Percentiles rank a stretch among this genome's conserved stretches.
phyloP scores from a whole-genome alignment of 2,888 invertebrate genomes.

The Lingula anatina region DNA sequence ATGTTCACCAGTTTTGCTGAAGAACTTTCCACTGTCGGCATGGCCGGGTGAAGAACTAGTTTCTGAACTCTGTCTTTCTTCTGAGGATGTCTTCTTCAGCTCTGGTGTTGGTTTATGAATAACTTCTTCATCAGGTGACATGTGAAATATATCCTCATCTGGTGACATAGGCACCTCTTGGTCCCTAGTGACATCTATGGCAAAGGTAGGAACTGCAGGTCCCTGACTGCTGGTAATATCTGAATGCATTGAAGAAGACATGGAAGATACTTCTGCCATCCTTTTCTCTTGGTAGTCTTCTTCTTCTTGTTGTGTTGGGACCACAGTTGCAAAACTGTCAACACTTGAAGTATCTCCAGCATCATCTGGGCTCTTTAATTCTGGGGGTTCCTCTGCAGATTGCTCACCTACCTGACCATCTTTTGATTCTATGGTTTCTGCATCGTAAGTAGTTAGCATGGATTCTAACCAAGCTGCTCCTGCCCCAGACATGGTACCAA shows the following conservation, averaged over 20 bases:
- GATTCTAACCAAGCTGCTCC: not conserved
- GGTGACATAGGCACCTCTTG: constrained; percentile 63
- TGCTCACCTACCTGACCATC: no score
- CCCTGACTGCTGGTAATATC: constrained; percentile 48
- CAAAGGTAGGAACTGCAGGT: no score
- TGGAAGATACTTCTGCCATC: constrained; percentile 57
- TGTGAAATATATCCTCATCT: constrained; percentile 19
- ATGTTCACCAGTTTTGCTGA: constrained; percentile 63
- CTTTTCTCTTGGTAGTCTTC: constrained; percentile 60
- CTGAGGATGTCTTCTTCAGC: constrained; percentile 33
- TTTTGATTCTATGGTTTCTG: not conserved
- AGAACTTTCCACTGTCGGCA: constrained; percentile 11
- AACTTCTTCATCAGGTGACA: constrained; percentile 13
- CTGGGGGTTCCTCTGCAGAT: constrained; percentile 1
- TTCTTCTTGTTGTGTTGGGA: constrained; percentile 39
- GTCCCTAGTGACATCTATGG: no score
- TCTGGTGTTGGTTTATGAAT: no score
- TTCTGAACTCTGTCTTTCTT: constrained; percentile 11
- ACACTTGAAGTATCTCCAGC: constrained; percentile 46
- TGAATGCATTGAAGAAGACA: constrained; percentile 54
- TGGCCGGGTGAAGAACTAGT: not conserved
- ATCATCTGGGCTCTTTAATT: constrained; percentile 21
- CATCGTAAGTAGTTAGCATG: not conserved
- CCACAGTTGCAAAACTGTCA: constrained; percentile 50
- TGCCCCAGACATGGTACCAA: not conserved